Evolutionary conservation across 2,888 invertebrate genomes (phyloP), one percentile per base, ranked within the genome.

Genomic region (Parapristionchus giblindavisi): DNA sequence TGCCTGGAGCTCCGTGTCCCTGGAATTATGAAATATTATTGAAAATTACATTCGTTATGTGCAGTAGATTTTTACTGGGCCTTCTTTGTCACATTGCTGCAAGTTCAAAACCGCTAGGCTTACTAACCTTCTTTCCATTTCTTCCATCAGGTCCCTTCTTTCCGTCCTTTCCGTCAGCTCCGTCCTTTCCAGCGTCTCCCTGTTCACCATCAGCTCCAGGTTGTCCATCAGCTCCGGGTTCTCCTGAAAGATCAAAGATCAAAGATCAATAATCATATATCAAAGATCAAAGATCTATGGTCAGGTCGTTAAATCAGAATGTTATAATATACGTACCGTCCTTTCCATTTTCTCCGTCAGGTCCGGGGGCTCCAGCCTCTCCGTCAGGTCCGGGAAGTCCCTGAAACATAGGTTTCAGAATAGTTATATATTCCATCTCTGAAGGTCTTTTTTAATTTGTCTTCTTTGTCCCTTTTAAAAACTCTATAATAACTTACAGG

Each of bases 351-450:
- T 56, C 40, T 40, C 70, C 70, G 27, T 71, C 54, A 17, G 29
- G 11, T 38, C 70, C 70, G 24, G 70, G 14, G 3, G 29, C 38
- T 40, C 70, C 70, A 29, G 70, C 56, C 24, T 54, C 56, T 40
- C 70, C 70, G 40, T 71, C 70, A 27, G 43, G 27, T 56, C 70
- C 70, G 29, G 70, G 56, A 17, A 56, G 27, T 21, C 70, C 70
- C 56, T 56, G 56, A 56, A n/a, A 21, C 21, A n/a, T n/a, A n/a
- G n/a, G n/a, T n/a, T n/a, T n/a, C n/a, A n/a, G n/a, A n/a, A n/a
- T n/a, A n/a, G n/a, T n/a, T n/a, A n/a, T n/a, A n/a, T n/a, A n/a
- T n/a, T n/a, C n/a, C n/a, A n/a, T n/a, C n/a, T n/a, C n/a, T n/a
- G n/a, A n/a, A n/a, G n/a, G n/a, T n/a, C n/a, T n/a, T n/a, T n/a